These are phyloP conservation scores for Drosophila aldrichi DNA, from an alignment of 2,888 invertebrate genomes.

Conservation along the genomic window DNA sequence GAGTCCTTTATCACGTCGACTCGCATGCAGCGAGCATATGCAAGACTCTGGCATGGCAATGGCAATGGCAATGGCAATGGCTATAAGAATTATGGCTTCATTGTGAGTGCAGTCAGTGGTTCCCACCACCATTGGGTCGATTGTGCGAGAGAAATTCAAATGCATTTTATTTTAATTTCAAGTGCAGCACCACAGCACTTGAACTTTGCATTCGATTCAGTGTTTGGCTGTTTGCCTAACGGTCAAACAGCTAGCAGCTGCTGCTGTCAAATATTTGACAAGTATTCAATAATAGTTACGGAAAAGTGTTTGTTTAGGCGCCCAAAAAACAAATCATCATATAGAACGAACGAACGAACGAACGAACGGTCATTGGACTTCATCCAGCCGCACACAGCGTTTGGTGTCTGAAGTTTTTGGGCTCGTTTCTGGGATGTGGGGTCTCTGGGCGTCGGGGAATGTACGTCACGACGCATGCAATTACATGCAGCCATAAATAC, in stretches of 20 bases:
- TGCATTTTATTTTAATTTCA: constrained; percentile 76
- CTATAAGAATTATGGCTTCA: constrained; percentile 78
- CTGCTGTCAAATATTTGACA: constrained; percentile 69
- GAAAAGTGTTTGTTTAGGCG: constrained; percentile 67
- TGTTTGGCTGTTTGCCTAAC: constrained; percentile 57
- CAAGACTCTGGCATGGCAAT: constrained; percentile 29
- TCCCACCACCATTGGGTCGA: constrained; percentile 53
- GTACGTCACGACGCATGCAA: constrained; percentile 73
- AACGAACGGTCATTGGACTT: constrained; percentile 44
- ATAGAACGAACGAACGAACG: constrained; percentile 9
- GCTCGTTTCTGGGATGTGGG: not conserved
- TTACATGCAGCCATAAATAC: constrained; percentile 73
- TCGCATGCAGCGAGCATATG: constrained; percentile 36
- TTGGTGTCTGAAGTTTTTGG: constrained; percentile 13
- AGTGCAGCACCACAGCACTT: constrained; percentile 53
- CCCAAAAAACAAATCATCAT: constrained; percentile 32
- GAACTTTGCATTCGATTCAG: constrained; percentile 35
- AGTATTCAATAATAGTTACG: constrained; percentile 61
- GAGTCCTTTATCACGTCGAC: constrained; percentile 80
- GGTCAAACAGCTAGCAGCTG: constrained; percentile 45
- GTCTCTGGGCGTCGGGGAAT: constrained; percentile 30
- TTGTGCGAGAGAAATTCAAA: constrained; percentile 33
- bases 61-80: constrained; percentile 40
- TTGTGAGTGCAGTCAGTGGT: constrained; percentile 59
- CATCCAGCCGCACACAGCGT: constrained; percentile 48